Evolutionary conservation across 2,797 vertebrate genomes (phyloP).

Genomic region (Orestias chungarensis): DNA sequence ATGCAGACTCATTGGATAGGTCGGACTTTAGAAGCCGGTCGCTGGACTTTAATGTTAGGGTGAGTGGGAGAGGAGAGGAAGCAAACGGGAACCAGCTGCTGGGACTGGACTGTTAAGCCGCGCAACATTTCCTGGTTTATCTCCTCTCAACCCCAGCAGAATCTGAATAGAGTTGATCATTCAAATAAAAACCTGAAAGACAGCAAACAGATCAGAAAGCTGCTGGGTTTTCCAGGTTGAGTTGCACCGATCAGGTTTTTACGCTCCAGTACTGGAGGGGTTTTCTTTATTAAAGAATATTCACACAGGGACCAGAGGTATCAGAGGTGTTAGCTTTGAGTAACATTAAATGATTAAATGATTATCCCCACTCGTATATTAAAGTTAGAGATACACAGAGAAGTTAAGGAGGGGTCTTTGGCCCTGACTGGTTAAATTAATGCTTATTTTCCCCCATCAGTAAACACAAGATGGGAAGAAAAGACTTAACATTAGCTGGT

Average conservation of each 20-base stretch:
- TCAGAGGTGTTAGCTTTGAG: neutral
- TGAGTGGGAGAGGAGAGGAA: constrained; percentile 36
- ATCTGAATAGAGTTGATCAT: constrained; percentile 22
- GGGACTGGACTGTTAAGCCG: constrained; percentile 17
- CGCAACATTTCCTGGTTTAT: constrained; percentile 30
- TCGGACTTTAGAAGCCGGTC: constrained; percentile 63
- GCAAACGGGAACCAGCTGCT: constrained; percentile 59
- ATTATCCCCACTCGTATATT: neutral
- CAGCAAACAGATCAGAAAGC: neutral
- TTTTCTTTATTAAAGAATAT: neutral
- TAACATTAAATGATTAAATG: neutral
- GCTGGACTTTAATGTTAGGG: constrained; percentile 52
- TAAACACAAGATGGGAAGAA: neutral
- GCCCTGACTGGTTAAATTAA: neutral
- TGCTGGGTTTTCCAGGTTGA: neutral
- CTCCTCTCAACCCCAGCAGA: constrained; percentile 12
- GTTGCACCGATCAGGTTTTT: neutral
- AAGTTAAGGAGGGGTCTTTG: neutral
- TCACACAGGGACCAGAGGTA: neutral
- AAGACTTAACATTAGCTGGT: neutral
- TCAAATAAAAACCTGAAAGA: constrained; percentile 34
- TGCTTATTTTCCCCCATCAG: neutral
- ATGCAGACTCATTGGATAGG: constrained; percentile 48
- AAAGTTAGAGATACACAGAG: neutral
- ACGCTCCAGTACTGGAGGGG: neutral